Conservation (phyloP, 2,888 invertebrate genomes). For the Drosophila meridiana region DNA sequence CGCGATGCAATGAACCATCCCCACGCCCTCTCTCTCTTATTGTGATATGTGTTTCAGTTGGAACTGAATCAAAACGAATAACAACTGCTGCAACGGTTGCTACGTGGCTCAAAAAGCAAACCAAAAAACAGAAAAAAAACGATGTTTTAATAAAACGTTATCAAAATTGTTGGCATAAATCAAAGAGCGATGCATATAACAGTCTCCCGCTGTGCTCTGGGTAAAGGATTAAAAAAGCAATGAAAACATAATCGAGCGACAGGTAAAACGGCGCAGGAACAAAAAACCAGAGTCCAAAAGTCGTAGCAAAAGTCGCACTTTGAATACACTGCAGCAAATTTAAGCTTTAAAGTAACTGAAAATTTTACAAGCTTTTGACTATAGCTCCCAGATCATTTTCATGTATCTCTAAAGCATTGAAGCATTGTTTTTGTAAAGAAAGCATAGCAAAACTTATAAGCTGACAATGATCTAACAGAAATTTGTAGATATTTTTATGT, state of each 20-base stretch:
- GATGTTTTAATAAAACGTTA: slow-evolving; percentile 63
- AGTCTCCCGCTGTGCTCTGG: background rate
- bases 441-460: too few species aligned
- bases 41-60: slow-evolving; percentile 16
- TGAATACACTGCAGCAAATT: background rate
- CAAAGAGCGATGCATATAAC: slow-evolving; percentile 34
- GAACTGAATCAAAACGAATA: slow-evolving; percentile 1
- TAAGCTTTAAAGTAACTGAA: background rate
- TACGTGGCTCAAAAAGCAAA: background rate
- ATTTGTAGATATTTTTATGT: too few species aligned
- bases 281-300: background rate
- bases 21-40: background rate
- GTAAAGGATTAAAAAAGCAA: background rate
- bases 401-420: too few species aligned
- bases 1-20: background rate
- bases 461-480: too few species aligned
- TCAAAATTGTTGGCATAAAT: slow-evolving; percentile 66
- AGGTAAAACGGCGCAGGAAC: background rate
- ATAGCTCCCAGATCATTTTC: background rate
- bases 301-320: background rate
- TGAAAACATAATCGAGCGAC: background rate
- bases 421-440: too few species aligned
- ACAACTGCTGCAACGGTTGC: background rate
- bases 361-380: background rate
- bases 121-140: slow-evolving; percentile 26